phyloP scores from a whole-genome alignment of 2,888 invertebrate species.

The Sialis fuliginosa region DNA sequence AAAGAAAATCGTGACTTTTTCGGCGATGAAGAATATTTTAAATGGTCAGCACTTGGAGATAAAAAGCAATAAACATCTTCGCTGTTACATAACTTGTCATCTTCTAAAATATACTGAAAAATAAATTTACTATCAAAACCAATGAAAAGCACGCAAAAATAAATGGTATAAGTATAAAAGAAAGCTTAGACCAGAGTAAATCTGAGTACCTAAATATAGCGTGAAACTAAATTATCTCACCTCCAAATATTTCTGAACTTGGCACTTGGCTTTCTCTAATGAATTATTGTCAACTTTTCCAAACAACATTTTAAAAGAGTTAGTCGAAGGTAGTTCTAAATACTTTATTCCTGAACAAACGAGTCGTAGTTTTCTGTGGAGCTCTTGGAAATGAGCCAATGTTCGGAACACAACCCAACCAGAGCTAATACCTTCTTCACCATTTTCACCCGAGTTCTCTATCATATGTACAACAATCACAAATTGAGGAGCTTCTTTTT shows the following conservation, averaged over 20 bases:
- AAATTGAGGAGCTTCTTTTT: constrained; percentile 42
- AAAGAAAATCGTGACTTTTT: constrained; percentile 79
- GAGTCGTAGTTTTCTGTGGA: constrained; percentile 69
- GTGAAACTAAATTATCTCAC: constrained; percentile 23
- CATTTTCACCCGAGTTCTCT: constrained; percentile 37
- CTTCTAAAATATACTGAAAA: constrained; percentile 66
- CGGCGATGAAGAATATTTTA: constrained; percentile 59
- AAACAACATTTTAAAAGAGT: constrained; percentile 61
- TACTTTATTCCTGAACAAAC: constrained; percentile 65
- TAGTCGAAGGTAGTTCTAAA: constrained; percentile 62
- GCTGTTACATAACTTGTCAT: constrained; percentile 71
- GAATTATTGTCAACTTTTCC: constrained; percentile 66
- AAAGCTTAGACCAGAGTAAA: background rate
- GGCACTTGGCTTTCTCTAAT: constrained; percentile 63
- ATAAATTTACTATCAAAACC: constrained; percentile 4
- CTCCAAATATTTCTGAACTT: constrained; percentile 73
- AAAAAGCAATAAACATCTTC: constrained; percentile 81
- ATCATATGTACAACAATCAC: constrained; percentile 66
- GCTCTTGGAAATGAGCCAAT: constrained; percentile 48
- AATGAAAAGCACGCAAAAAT: constrained; percentile 6
- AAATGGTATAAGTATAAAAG: background rate
- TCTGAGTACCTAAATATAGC: background rate
- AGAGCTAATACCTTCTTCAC: constrained; percentile 35
- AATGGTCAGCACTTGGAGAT: constrained; percentile 80
- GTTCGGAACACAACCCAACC: constrained; percentile 49